These are phyloP conservation scores for Talpa occidentalis DNA, from an alignment of 2,113 vertebrate species.

Conservation along the genomic window DNA sequence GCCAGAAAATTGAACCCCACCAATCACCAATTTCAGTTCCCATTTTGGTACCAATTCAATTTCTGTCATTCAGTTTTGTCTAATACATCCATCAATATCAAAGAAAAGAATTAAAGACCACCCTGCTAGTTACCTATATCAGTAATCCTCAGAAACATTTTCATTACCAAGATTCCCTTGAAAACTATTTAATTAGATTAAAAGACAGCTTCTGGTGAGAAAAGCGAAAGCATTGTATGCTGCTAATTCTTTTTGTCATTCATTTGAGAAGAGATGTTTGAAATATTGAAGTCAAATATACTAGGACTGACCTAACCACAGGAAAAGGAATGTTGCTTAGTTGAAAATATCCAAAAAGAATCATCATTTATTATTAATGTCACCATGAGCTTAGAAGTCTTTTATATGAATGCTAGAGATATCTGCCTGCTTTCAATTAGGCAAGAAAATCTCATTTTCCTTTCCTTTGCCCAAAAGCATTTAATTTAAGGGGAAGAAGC, in stretches of 20 bases:
- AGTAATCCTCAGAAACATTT: neutral
- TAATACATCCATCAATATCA: neutral
- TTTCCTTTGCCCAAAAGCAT: conserved; percentile 25
- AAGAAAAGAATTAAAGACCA: neutral
- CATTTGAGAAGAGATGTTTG: conserved; percentile 48
- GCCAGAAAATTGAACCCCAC: neutral
- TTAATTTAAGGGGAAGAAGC: conserved; percentile 35
- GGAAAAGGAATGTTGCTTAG: conserved; percentile 54
- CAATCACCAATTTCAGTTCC: neutral
- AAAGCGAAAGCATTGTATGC: neutral
- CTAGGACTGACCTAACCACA: conserved; percentile 56
- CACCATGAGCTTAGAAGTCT: neutral
- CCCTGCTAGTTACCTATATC: neutral
- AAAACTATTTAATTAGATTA: conserved; percentile 39
- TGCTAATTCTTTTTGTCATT: conserved; percentile 30
- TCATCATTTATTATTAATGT: conserved; percentile 64
- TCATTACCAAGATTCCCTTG: neutral
- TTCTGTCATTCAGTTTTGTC: neutral
- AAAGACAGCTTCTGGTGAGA: neutral
- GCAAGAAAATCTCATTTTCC: neutral
- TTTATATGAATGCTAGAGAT: conserved; percentile 50
- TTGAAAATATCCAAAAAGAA: conserved; percentile 56
- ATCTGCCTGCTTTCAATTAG: neutral
- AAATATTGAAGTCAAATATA: conserved; percentile 48
- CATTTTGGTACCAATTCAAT: neutral